Evolutionary conservation across 2,113 vertebrate species (phyloP), one percentile per base, ranked within the genome.

Genomic region (Lampris megalopsis): DNA sequence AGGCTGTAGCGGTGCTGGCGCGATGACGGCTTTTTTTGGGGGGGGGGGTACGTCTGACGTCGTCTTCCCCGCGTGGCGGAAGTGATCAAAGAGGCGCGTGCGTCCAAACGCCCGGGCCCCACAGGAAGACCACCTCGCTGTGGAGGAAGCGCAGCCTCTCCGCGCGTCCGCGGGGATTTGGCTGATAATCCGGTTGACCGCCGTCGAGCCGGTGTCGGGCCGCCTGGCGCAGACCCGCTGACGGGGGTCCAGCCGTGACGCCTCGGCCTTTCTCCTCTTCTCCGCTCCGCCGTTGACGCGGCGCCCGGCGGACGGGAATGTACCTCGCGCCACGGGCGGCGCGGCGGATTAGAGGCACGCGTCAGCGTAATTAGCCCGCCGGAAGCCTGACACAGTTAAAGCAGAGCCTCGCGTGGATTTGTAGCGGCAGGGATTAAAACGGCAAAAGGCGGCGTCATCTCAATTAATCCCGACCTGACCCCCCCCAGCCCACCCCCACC

Each of bases 211-310:
- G 72, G 69, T 80, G 42, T 75, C 36, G 38, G 24, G 59, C n/a
- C n/a, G n/a, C n/a, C n/a, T n/a, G n/a, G n/a, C n/a, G n/a, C n/a
- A n/a, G n/a, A n/a, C n/a, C n/a, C n/a, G n/a, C n/a, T n/a, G n/a
- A n/a, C 88, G 75, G 75, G 42, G 71, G 48, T 69, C 83, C 72
- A 48, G 67, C 62, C 35, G 6, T 38, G 43, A n/a, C n/a, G n/a
- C n/a, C n/a, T n/a, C n/a, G n/a, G n/a, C n/a, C n/a, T n/a, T n/a
- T n/a, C n/a, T n/a, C n/a, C n/a, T n/a, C n/a, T n/a, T n/a, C n/a
- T n/a, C n/a, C n/a, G n/a, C n/a, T n/a, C n/a, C n/a, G n/a, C n/a
- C n/a, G n/a, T n/a, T n/a, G n/a, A n/a, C n/a, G n/a, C n/a, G n/a
- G n/a, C n/a, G n/a, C n/a, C n/a, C n/a, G n/a, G n/a, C n/a, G n/a